Percentiles rank a stretch among this genome's conserved stretches.
Evolutionary conservation across 2,113 vertebrate genomes (phyloP).

Genomic region (Calyptommatus sinebrachiatus): DNA sequence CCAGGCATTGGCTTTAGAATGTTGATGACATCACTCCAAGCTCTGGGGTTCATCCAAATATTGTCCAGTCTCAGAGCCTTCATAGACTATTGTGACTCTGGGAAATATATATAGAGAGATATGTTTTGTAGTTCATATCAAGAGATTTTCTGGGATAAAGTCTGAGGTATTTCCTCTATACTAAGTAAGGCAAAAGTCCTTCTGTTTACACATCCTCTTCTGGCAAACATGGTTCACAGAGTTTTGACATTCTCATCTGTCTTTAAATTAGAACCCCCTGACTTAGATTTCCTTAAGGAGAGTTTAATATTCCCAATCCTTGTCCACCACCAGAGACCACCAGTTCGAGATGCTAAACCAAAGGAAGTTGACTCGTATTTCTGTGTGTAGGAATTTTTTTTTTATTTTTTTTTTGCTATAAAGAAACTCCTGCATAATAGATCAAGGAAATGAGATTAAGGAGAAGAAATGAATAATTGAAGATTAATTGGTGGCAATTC

Average conservation of each 20-base stretch:
- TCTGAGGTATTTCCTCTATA: neutral
- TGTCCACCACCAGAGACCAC: neutral
- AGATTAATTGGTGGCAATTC: constrained; percentile 20
- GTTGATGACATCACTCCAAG: too few relatives aligned
- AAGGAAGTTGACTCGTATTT: constrained; percentile 4
- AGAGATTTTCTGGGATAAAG: too few relatives aligned
- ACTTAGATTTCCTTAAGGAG: neutral
- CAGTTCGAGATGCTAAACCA: neutral
- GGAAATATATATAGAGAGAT: too few relatives aligned
- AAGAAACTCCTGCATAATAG: constrained; percentile 44
- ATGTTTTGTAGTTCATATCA: too few relatives aligned
- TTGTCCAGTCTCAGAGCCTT: too few relatives aligned
- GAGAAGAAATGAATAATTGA: constrained; percentile 52
- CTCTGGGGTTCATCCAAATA: too few relatives aligned
- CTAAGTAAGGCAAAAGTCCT: neutral
- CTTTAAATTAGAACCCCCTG: neutral
- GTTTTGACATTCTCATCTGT: neutral
- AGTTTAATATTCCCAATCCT: neutral
- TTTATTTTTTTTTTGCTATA: neutral
- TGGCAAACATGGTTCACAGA: neutral
- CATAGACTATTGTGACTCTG: too few relatives aligned
- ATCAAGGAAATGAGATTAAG: constrained; percentile 43
- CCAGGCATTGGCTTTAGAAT: too few relatives aligned
- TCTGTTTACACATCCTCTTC: neutral
- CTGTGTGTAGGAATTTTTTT: neutral